Evolutionary conservation across 2,888 invertebrate species (phyloP), one percentile per base, ranked within the genome.

Genomic region (Melieria omissa): DNA sequence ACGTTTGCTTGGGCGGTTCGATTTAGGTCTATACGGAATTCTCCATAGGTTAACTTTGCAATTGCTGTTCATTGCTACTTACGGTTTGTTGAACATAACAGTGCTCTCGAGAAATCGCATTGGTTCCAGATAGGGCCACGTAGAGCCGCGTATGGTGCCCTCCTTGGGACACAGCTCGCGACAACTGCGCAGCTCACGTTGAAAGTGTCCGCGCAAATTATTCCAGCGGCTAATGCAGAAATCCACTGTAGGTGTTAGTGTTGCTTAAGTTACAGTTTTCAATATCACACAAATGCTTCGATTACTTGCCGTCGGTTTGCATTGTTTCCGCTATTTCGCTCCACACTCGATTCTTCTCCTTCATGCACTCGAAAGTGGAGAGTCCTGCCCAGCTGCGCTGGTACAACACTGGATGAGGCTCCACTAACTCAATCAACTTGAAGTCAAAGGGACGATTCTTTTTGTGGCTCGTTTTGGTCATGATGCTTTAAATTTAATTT

Each of bases 181-280:
- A 0, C 79, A 63, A 9, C 81, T 76, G 0, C 82, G 80, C 0
- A 80, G 72, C 62, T 84, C 84, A 47, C 84, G 84, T 4, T 82
- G 79, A 70, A 81, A 84, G 63, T 84, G 84, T 3, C 82, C 81
- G 46, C 83, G 78, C 10, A 84, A 73, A 71, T 84, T 84, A 16
- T 81, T 82, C 84, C 84, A 84, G 4, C 84, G 84, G 78, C 80
- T 84, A 16, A 84, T 42, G 16, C 84, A 84, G 54, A 84, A 84
- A 64, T 83, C 78, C 29, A 81, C 84, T 84, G 10, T 0, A 73
- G 71, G 7, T 55, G 8, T 8, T 49, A 49, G 49, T 10, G 12
- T 49, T 10, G 9, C 49, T 10, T 10, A 49, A 12, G 3, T 8
- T 12, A 54, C 29, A 6, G 47, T 14, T 41, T 12, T 5, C 41